Conservation (phyloP, 2,797 vertebrate species). For the Stomatorhinus walkeri region DNA sequence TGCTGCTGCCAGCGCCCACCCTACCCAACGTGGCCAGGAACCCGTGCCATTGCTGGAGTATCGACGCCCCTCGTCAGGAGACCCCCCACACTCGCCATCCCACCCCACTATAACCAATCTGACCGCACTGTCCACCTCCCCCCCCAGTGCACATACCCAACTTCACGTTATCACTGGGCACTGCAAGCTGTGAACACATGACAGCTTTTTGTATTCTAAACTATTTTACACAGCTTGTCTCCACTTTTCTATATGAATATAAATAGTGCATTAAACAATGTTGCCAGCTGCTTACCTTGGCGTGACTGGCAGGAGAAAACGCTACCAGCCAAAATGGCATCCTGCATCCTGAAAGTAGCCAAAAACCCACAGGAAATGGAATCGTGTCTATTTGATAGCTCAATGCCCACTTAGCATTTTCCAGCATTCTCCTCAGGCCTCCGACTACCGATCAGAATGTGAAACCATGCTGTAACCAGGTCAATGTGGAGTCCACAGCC, state of each 20-base stretch:
- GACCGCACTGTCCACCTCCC: neutral
- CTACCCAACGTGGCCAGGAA: neutral
- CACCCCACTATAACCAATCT: neutral
- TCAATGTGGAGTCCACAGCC: neutral
- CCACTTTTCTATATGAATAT: slow-evolving; percentile 2
- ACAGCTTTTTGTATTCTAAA: slow-evolving; percentile 23
- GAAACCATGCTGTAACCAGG: neutral
- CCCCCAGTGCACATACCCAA: neutral
- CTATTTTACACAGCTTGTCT: slow-evolving; percentile 24
- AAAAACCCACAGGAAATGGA: neutral
- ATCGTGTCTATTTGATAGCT: neutral
- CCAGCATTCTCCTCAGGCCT: neutral
- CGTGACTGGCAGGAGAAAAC: neutral
- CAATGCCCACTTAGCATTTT: neutral
- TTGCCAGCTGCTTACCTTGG: slow-evolving; percentile 4
- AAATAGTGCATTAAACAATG: neutral
- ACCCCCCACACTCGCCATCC: slow-evolving; percentile 8
- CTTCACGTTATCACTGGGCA: neutral
- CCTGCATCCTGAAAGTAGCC: neutral
- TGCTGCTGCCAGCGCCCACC: slow-evolving; percentile 24
- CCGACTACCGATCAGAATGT: neutral
- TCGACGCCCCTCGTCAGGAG: neutral
- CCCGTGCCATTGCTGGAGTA: neutral
- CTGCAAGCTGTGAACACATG: neutral
- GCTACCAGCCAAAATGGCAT: neutral